Conservation (phyloP, 2,113 vertebrate species). For the Rhea americana region DNA sequence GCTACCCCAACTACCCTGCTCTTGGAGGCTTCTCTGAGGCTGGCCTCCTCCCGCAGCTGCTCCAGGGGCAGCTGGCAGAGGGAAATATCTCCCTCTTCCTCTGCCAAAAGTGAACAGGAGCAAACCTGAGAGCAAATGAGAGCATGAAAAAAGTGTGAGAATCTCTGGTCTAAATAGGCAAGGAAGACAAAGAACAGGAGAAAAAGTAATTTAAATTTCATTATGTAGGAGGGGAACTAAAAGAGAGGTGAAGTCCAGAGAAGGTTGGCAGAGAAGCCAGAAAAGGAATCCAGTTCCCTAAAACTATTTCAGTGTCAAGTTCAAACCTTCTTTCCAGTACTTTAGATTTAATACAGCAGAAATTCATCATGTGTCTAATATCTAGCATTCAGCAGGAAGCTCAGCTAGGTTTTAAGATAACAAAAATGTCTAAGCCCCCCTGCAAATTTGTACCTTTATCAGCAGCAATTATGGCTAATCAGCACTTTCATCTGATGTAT, state of each 20-base stretch:
- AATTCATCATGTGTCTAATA: not conserved
- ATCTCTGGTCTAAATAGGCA: not conserved
- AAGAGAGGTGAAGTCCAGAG: not conserved
- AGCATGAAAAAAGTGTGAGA: not conserved
- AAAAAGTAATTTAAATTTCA: not conserved
- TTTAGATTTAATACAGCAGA: not conserved
- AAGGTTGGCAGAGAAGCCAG: not conserved
- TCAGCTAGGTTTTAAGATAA: not conserved
- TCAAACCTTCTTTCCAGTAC: not conserved
- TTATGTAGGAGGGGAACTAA: not conserved
- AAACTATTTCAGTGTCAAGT: not conserved
- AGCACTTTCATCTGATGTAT: not conserved
- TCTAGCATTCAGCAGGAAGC: not conserved
- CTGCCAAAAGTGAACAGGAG: not conserved
- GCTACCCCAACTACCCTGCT: not conserved
- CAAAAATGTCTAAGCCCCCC: not conserved
- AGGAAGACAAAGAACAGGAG: not conserved
- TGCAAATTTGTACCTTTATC: not conserved
- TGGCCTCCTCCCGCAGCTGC: not conserved
- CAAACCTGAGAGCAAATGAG: not conserved
- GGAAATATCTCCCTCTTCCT: not conserved
- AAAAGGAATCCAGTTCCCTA: not conserved
- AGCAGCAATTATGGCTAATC: not conserved
- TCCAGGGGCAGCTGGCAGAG: rapidly evolving
- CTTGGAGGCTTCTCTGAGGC: not conserved